These are phyloP conservation scores for Bucorvus abyssinicus DNA, from an alignment of 2,797 vertebrate genomes.

Conservation along the genomic window DNA sequence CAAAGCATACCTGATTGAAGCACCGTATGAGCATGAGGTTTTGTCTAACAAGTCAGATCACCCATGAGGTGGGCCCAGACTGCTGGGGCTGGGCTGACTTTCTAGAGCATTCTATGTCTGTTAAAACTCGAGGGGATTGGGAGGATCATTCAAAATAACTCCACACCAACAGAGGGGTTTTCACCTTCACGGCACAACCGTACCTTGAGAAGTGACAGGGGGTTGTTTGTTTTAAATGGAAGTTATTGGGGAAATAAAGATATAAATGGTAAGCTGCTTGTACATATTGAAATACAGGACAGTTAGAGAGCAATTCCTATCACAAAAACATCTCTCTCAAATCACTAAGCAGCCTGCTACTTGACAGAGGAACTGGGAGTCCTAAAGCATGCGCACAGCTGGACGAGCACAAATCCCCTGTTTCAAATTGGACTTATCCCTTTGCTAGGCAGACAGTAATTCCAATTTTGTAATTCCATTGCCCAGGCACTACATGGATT, in stretches of 20 bases:
- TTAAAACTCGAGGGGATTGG: not conserved
- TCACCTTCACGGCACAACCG: not conserved
- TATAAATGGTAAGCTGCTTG: not conserved
- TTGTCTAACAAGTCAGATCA: not conserved
- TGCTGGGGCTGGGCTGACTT: not conserved
- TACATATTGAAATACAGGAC: not conserved
- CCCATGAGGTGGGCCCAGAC: not conserved
- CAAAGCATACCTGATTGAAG: rapidly evolving
- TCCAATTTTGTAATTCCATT: slow-evolving; percentile 13
- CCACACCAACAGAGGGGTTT: not conserved
- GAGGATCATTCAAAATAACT: not conserved
- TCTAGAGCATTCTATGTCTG: not conserved
- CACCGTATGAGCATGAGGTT: rapidly evolving
- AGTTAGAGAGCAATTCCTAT: not conserved
- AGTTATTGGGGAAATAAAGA: not conserved
- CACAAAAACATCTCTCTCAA: not conserved
- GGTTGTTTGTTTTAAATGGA: not conserved
- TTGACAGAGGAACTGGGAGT: not conserved
- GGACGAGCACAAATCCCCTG: slow-evolving; percentile 31
- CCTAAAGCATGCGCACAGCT: slow-evolving; percentile 30
- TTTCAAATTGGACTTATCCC: slow-evolving; percentile 36
- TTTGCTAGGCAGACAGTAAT: not conserved
- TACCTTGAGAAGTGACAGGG: not conserved
- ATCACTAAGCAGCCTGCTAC: not conserved
- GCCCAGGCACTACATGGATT: not conserved